phyloP scores from a whole-genome alignment of 2,888 invertebrate species.

The Cantharis lateralis region DNA sequence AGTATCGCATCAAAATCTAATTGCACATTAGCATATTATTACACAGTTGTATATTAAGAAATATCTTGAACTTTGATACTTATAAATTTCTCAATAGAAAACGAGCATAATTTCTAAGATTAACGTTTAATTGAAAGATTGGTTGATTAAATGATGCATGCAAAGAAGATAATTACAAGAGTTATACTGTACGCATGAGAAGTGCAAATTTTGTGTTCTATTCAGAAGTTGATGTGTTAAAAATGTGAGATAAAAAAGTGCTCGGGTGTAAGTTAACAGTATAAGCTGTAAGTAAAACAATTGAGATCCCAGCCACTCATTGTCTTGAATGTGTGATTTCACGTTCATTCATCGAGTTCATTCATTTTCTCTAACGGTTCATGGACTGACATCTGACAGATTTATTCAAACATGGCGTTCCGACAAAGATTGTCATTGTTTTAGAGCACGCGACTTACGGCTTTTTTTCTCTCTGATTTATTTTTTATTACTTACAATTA shows the following conservation, averaged over 20 bases:
- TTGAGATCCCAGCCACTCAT: conserved; percentile 27
- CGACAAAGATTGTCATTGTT: conserved; percentile 35
- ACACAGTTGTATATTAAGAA: not conserved
- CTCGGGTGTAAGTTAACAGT: conserved; percentile 24
- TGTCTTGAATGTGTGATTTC: conserved; percentile 31
- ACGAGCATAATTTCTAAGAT: not conserved
- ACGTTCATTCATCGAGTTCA: conserved; percentile 36
- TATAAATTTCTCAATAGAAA: not conserved
- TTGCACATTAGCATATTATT: no score
- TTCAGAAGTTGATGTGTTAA: conserved; percentile 2
- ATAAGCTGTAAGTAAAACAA: conserved; percentile 28
- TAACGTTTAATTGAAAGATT: not conserved
- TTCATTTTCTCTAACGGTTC: conserved; percentile 39
- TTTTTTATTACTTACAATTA: conserved; percentile 6
- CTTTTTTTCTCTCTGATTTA: conserved; percentile 10
- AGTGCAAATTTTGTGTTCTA: not conserved
- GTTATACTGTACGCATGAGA: not conserved
- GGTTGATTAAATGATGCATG: not conserved
- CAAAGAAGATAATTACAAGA: not conserved
- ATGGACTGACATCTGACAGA: conserved; percentile 37
- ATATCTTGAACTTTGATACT: not conserved
- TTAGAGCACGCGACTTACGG: conserved; percentile 33
- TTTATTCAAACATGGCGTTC: conserved; percentile 37
- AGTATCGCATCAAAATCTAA: not conserved
- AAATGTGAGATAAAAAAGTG: conserved; percentile 21